Evolutionary conservation across 2,888 invertebrate genomes (phyloP).

Genomic region (Branchellion lobata): DNA sequence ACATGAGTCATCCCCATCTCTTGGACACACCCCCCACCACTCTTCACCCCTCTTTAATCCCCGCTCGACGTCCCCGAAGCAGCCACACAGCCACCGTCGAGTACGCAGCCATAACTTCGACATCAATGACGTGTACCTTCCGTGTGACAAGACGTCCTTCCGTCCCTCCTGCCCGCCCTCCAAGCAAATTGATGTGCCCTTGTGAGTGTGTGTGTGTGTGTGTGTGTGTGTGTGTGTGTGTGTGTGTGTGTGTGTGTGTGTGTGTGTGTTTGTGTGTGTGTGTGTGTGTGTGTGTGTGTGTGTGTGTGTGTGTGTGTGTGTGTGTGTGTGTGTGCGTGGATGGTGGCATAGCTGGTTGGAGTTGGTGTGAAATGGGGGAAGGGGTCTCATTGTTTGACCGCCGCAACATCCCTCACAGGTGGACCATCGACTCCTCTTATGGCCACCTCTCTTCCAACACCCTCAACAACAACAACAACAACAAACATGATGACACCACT

Average conservation of each 20-base stretch:
- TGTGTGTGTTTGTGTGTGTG: neutral
- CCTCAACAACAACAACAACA: neutral
- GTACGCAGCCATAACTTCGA: slow-evolving; percentile 3
- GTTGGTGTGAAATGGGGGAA: neutral
- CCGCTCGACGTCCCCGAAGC: neutral
- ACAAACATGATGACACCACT: neutral
- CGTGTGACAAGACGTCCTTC: neutral
- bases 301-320: neutral
- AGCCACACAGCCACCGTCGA: neutral
- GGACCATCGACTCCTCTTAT: neutral
- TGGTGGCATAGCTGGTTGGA: too few species aligned
- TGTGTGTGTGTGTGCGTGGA: neutral
- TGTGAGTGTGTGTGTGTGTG: neutral
- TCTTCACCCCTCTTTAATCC: too few species aligned
- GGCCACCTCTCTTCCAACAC: neutral
- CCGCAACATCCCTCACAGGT: neutral
- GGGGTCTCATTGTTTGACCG: neutral
- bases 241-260: too few species aligned
- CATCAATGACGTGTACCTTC: neutral
- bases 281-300: too few species aligned
- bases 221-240: neutral
- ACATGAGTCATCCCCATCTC: too few species aligned
- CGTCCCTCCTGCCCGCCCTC: neutral
- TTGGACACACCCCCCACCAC: too few species aligned
- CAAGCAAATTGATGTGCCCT: neutral